Conservation (phyloP, 2,888 invertebrate species). For the Crioceris asparagi region DNA sequence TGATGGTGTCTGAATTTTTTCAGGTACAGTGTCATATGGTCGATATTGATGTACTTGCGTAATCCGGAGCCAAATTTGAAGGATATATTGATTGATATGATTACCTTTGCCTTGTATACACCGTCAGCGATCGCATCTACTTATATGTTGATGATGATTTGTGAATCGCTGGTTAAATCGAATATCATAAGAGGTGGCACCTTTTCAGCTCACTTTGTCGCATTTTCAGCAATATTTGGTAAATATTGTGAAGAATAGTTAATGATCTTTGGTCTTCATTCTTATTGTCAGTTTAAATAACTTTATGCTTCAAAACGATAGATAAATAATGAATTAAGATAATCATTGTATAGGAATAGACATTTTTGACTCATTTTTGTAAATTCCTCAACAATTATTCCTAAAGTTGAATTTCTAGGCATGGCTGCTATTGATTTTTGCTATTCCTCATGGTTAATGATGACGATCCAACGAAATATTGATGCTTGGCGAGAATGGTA, state of each 20-base stretch:
- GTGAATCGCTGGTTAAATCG: slow-evolving; percentile 32
- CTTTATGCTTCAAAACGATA: too few relatives aligned
- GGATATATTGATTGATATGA: slow-evolving; percentile 40
- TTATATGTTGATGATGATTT: slow-evolving; percentile 36
- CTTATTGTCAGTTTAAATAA: too few relatives aligned
- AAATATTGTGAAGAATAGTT: slow-evolving; percentile 8
- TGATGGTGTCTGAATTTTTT: slow-evolving; percentile 6
- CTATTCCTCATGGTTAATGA: slow-evolving; percentile 37
- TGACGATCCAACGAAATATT: slow-evolving; percentile 33
- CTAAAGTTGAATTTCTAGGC: too few relatives aligned
- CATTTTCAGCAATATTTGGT: slow-evolving; percentile 36
- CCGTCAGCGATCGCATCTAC: slow-evolving; percentile 41
- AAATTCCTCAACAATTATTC: too few relatives aligned
- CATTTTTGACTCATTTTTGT: too few relatives aligned
- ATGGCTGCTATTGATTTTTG: slow-evolving; percentile 37
- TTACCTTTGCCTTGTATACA: slow-evolving; percentile 42
- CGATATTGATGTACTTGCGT: slow-evolving; percentile 37
- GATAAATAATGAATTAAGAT: too few relatives aligned
- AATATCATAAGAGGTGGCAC: slow-evolving; percentile 24
- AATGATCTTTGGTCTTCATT: not conserved
- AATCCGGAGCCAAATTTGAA: slow-evolving; percentile 37
- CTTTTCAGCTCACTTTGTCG: slow-evolving; percentile 30
- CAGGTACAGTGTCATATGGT: slow-evolving; percentile 30
- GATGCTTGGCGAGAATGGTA: slow-evolving; percentile 37
- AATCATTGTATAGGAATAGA: too few relatives aligned